A percentile compares a stretch with the other conserved stretches of the same genome.
These are phyloP conservation scores for Acrocephalus arundinaceus DNA, from an alignment of 2,113 vertebrate species.

Conservation along the genomic window DNA sequence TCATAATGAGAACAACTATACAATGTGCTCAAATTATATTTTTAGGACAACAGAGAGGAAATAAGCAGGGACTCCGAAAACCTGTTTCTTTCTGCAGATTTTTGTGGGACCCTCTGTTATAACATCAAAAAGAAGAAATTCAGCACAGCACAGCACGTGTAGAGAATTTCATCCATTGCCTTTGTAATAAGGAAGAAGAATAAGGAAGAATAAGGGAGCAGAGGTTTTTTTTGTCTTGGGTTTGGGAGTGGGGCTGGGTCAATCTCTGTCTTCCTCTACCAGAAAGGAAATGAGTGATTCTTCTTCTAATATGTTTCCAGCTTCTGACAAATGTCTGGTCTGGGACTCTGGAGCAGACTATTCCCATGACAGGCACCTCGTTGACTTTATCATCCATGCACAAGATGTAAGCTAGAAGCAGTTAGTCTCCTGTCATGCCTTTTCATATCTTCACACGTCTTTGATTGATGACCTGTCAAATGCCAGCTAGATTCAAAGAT, in stretches of 20 bases:
- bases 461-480: slow-evolving; percentile 51
- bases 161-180: neutral
- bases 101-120: neutral
- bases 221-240: neutral
- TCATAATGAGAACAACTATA: neutral
- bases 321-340: neutral
- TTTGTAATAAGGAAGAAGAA: neutral
- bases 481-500: slow-evolving; percentile 14
- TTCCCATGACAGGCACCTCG: neutral
- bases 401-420: neutral
- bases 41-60: neutral
- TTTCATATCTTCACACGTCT: neutral
- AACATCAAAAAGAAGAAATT: neutral
- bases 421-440: neutral
- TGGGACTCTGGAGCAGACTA: neutral
- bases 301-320: neutral
- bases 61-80: neutral
- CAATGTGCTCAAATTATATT: neutral
- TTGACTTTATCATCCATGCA: neutral
- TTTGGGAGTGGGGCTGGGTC: neutral
- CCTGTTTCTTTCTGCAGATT: neutral
- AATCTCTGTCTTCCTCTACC: neutral
- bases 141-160: neutral
- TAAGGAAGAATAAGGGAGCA: neutral
- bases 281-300: neutral